Percentiles rank a stretch among this genome's conserved stretches.
Evolutionary conservation across 2,797 vertebrate genomes (phyloP).

Genomic region (Apodemus agrarius): DNA sequence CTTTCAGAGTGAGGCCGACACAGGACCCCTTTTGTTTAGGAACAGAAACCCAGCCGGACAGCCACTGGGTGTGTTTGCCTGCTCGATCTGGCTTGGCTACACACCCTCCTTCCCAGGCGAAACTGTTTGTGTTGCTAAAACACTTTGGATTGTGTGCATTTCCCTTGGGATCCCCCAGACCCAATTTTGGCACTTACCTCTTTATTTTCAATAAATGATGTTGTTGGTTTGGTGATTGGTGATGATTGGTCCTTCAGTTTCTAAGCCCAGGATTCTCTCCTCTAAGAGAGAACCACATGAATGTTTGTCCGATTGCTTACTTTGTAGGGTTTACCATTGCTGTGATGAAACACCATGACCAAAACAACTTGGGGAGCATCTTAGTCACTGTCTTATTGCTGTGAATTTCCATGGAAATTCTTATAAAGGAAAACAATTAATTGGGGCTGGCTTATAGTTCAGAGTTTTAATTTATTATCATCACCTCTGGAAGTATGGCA

Average conservation of each 20-base stretch:
- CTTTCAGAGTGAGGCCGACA: not conserved
- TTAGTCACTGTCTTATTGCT: not conserved
- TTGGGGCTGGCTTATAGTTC: not conserved
- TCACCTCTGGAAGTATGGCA: rapidly evolving
- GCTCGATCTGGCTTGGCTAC: not conserved
- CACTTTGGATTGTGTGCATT: not conserved
- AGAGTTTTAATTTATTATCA: not conserved
- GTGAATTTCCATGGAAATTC: not conserved
- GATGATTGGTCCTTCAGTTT: constrained; percentile 50
- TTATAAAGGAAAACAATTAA: not conserved
- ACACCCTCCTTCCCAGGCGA: not conserved
- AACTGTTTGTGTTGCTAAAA: not conserved
- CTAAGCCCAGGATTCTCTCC: not conserved
- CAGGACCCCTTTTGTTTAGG: not conserved
- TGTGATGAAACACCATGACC: too few relatives aligned
- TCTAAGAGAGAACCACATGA: not conserved
- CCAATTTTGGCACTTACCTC: not conserved
- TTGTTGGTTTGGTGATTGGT: not conserved
- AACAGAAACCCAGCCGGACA: not conserved
- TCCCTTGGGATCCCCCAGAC: not conserved
- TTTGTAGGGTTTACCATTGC: not conserved
- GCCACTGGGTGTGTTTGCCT: not conserved
- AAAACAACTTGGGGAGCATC: not conserved
- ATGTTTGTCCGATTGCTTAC: not conserved
- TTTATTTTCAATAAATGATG: constrained; percentile 37